Evolutionary conservation across 2,797 vertebrate genomes (phyloP).

Genomic region (Catharus ustulatus): DNA sequence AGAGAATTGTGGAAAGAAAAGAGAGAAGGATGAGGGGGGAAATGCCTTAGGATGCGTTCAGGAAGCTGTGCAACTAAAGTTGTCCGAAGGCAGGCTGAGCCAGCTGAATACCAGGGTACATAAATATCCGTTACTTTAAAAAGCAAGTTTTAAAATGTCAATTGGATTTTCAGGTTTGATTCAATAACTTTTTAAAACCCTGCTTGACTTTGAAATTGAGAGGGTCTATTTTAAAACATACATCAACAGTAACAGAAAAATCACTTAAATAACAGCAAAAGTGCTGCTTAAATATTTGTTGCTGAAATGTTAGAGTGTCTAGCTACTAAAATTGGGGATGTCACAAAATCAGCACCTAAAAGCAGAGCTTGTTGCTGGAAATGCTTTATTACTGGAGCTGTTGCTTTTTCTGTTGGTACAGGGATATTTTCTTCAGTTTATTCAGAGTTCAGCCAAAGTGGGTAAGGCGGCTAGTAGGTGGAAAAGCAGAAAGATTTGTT

Average conservation of each 20-base stretch:
- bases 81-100: neutral
- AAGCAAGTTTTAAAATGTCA: neutral
- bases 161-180: neutral
- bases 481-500: neutral
- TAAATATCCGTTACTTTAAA: neutral
- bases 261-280: neutral
- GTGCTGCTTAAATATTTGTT: conserved; percentile 12
- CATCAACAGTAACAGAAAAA: neutral
- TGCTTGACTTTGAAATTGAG: neutral
- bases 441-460: neutral
- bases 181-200: neutral
- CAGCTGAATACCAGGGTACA: neutral
- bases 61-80: neutral
- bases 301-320: conserved; percentile 19
- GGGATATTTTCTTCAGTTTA: conserved; percentile 4
- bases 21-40: neutral
- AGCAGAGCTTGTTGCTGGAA: conserved; percentile 11
- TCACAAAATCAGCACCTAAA: conserved; percentile 12
- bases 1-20: conserved; percentile 20
- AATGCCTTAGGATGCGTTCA: neutral
- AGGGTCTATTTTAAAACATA: neutral
- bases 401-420: conserved; percentile 7
- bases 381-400: neutral
- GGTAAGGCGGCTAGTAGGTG: neutral
- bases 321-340: conserved; percentile 10